A percentile compares a stretch with the other conserved stretches of the same genome.
These are phyloP conservation scores for Perccottus glenii DNA, from an alignment of 2,113 vertebrate species.

Conservation along the genomic window DNA sequence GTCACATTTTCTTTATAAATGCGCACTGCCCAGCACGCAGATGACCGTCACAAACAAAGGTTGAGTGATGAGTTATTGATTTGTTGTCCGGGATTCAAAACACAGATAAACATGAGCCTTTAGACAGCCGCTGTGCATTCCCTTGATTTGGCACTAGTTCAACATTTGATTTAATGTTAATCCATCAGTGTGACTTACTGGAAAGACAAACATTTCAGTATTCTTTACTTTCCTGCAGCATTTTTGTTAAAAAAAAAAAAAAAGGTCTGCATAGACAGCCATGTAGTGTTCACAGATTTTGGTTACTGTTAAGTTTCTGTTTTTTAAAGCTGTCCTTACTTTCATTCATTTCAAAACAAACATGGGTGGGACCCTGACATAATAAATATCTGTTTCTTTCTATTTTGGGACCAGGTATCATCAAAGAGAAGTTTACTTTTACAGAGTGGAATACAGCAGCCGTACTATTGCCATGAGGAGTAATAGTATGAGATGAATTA, in stretches of 20 bases:
- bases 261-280: no score
- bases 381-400: slow-evolving; percentile 18
- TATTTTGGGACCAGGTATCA: slow-evolving; percentile 17
- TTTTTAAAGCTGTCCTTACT: no score
- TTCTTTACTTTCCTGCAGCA: background rate
- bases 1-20: slow-evolving; percentile 23
- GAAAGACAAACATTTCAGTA: background rate
- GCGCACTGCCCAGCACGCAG: slow-evolving; percentile 27
- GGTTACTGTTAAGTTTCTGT: background rate
- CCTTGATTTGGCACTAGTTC: background rate
- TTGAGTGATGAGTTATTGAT: slow-evolving; percentile 68
- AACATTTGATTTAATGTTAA: background rate
- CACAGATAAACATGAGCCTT: background rate
- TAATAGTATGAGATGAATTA: slow-evolving; percentile 51
- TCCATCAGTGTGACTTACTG: background rate
- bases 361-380: slow-evolving; percentile 23
- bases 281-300: no score
- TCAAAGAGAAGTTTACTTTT: slow-evolving; percentile 20
- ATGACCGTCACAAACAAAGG: slow-evolving; percentile 37
- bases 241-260: no score
- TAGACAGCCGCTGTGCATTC: background rate
- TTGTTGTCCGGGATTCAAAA: slow-evolving; percentile 9
- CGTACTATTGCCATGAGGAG: slow-evolving; percentile 23
- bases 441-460: slow-evolving; percentile 1
- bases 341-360: slow-evolving; percentile 12